Conservation (phyloP, 2,888 invertebrate genomes). For the Netelia melanura region DNA sequence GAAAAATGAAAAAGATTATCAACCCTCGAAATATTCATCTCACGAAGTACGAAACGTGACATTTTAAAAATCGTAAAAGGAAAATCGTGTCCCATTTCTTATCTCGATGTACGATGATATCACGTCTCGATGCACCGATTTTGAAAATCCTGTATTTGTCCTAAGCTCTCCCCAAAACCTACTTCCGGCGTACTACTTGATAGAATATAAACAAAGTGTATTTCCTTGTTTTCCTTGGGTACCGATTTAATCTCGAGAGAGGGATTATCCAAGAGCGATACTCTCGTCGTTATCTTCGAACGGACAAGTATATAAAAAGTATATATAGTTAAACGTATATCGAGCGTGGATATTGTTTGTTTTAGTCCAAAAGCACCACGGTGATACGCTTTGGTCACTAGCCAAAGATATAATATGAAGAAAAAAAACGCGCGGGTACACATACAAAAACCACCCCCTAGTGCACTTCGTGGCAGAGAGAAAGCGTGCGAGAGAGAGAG, state of each 20-base stretch:
- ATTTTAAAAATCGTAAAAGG: not conserved
- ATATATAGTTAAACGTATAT: conserved; percentile 18
- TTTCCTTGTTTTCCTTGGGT: conserved; percentile 35
- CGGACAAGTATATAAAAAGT: conserved; percentile 22
- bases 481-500: conserved; percentile 3
- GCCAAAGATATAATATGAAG: conserved; percentile 28
- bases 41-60: not conserved
- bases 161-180: not conserved
- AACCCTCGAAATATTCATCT: not conserved
- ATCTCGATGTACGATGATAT: not conserved
- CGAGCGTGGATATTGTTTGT: conserved; percentile 22
- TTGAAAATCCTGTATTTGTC: conserved; percentile 9
- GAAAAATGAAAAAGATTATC: too few relatives aligned
- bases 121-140: conserved; percentile 11
- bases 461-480: not conserved
- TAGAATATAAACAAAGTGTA: conserved; percentile 54
- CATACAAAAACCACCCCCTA: too few relatives aligned
- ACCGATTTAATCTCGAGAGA: conserved; percentile 42
- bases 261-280: conserved; percentile 58
- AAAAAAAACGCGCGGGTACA: too few relatives aligned
- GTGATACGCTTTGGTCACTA: conserved; percentile 31
- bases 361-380: conserved; percentile 31
- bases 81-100: not conserved
- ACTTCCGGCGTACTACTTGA: conserved; percentile 25
- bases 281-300: conserved; percentile 46